These are phyloP conservation scores for Pachyrhynchus sulphureomaculatus DNA, from an alignment of 1,140 invertebrate species.

Conservation along the genomic window DNA sequence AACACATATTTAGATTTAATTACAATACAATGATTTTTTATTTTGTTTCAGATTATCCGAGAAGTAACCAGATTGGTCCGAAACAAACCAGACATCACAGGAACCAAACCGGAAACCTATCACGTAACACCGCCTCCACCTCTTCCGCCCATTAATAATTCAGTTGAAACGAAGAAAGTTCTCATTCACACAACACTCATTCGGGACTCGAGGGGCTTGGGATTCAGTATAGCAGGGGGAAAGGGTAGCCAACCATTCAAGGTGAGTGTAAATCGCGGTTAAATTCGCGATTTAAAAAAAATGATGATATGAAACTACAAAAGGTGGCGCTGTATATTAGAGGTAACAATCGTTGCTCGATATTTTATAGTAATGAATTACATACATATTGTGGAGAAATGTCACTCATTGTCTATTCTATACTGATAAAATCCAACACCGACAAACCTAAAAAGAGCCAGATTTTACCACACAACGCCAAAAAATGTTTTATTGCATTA, in stretches of 20 bases:
- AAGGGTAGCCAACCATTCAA: slow-evolving; percentile 84
- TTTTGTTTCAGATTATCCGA: slow-evolving; percentile 53
- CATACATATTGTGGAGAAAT: neutral
- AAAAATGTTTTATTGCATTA: no score
- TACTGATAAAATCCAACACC: no score
- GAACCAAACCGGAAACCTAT: slow-evolving; percentile 25
- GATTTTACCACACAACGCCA: no score
- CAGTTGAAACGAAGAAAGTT: slow-evolving; percentile 62
- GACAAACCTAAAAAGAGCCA: no score
- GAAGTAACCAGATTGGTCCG: slow-evolving; percentile 63
- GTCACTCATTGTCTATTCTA: neutral
- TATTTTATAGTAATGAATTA: neutral
- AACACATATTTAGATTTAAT: no score
- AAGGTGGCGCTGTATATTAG: no score
- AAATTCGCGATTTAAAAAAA: no score
- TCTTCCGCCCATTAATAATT: slow-evolving; percentile 37
- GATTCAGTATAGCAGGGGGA: slow-evolving; percentile 95
- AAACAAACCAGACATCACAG: slow-evolving; percentile 2
- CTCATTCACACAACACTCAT: slow-evolving; percentile 86
- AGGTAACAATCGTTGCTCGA: neutral
- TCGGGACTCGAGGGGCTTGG: slow-evolving; percentile 83
- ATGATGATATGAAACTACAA: no score
- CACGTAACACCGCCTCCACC: slow-evolving; percentile 33
- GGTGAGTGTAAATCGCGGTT: slow-evolving; percentile 18
- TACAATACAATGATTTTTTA: no score